Conservation (phyloP, 2,888 invertebrate species). For the Pammene aurita region DNA sequence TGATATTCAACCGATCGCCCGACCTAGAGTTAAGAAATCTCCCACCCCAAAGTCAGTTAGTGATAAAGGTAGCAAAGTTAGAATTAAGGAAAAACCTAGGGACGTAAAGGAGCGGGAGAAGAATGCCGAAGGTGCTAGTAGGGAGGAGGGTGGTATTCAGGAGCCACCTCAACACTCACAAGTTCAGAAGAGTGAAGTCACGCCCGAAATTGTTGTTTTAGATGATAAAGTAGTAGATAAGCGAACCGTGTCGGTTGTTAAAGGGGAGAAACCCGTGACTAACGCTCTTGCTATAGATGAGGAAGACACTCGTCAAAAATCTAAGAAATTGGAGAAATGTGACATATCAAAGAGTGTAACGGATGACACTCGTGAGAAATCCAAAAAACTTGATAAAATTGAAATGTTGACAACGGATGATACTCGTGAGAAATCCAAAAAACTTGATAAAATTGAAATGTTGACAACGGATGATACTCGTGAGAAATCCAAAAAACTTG, state of each 20-base stretch:
- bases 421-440: constrained; percentile 33
- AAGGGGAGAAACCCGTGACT: constrained; percentile 39
- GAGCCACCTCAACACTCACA: no score
- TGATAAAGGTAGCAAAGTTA: constrained; percentile 59
- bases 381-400: constrained; percentile 30
- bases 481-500: constrained; percentile 41
- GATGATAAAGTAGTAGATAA: constrained; percentile 21
- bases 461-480: constrained; percentile 15
- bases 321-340: constrained; percentile 46
- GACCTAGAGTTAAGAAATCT: constrained; percentile 67
- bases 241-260: constrained; percentile 32
- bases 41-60: constrained; percentile 70
- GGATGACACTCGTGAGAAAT: constrained; percentile 30
- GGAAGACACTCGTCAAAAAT: constrained; percentile 47
- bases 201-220: constrained; percentile 22
- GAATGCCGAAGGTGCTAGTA: constrained; percentile 43
- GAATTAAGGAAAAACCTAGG: constrained; percentile 55
- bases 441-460: constrained; percentile 21
- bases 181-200: constrained; percentile 20
- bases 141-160: constrained; percentile 39
- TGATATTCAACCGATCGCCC: constrained; percentile 68
- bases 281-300: constrained; percentile 30
- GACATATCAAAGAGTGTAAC: constrained; percentile 62
- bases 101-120: constrained; percentile 40
- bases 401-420: constrained; percentile 15